phyloP scores from a whole-genome alignment of 2,888 invertebrate genomes.

The Ophraella communa region DNA sequence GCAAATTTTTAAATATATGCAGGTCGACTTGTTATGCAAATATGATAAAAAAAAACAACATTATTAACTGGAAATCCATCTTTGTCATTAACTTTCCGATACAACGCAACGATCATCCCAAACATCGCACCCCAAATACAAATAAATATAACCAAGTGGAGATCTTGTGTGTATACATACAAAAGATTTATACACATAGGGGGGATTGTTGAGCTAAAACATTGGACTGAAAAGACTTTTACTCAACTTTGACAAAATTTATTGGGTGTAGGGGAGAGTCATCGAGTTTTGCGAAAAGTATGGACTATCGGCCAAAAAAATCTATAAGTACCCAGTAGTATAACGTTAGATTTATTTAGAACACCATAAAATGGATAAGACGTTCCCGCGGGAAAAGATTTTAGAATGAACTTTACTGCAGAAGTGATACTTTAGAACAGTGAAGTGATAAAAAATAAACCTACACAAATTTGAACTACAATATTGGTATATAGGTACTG shows the following conservation, averaged over 20 bases:
- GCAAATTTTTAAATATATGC: too few relatives aligned
- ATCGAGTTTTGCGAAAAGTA: slow-evolving; percentile 4
- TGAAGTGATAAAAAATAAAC: neutral
- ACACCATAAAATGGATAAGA: neutral
- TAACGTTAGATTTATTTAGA: neutral
- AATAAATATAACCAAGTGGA: slow-evolving; percentile 32
- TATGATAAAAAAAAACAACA: too few relatives aligned
- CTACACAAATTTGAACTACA: too few relatives aligned
- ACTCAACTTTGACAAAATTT: slow-evolving; percentile 31
- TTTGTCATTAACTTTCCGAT: neutral
- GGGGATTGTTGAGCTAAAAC: slow-evolving; percentile 23
- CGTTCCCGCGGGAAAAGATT: neutral
- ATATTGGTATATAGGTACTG: too few relatives aligned
- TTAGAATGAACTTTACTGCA: neutral
- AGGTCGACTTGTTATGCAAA: too few relatives aligned
- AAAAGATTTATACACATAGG: slow-evolving; percentile 31
- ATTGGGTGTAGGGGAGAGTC: slow-evolving; percentile 19
- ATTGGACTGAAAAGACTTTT: slow-evolving; percentile 31
- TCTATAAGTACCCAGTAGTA: slow-evolving; percentile 7
- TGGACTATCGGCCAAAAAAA: slow-evolving; percentile 2
- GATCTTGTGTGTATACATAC: slow-evolving; percentile 23
- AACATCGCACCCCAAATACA: slow-evolving; percentile 8
- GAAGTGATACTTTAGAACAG: neutral
- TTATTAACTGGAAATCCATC: too few relatives aligned
- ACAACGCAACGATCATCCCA: neutral